Conservation (phyloP, 2,797 vertebrate species). For the Chelmon rostratus region DNA sequence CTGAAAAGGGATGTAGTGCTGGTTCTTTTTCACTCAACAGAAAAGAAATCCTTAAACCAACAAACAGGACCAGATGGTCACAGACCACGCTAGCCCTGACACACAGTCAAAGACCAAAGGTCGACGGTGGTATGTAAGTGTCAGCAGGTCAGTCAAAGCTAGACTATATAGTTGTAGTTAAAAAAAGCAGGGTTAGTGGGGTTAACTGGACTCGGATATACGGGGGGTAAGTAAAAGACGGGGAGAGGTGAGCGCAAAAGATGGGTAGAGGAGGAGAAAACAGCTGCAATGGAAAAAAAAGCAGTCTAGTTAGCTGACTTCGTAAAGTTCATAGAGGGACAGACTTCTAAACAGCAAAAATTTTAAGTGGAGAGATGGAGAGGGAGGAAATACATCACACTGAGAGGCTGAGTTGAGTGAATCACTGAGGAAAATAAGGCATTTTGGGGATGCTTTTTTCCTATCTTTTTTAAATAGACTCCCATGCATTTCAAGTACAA, state of each 20-base stretch:
- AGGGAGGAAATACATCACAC: slow-evolving; percentile 38
- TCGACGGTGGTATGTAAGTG: slow-evolving; percentile 76
- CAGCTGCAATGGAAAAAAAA: neutral
- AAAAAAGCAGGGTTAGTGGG: slow-evolving; percentile 52
- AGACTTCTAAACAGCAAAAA: slow-evolving; percentile 27
- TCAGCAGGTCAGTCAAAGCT: slow-evolving; percentile 65
- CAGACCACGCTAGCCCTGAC: slow-evolving; percentile 50
- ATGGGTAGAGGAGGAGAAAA: slow-evolving; percentile 16
- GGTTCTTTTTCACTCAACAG: slow-evolving; percentile 34
- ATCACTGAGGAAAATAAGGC: slow-evolving; percentile 28
- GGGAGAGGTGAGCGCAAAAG: neutral
- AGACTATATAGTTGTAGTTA: slow-evolving; percentile 41
- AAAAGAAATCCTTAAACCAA: slow-evolving; percentile 52
- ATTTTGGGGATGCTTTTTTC: slow-evolving; percentile 37
- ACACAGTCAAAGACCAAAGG: slow-evolving; percentile 64
- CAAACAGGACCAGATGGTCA: slow-evolving; percentile 56
- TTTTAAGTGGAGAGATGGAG: slow-evolving; percentile 40
- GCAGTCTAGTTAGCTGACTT: neutral
- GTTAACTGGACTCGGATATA: slow-evolving; percentile 51
- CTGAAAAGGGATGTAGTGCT: slow-evolving; percentile 13
- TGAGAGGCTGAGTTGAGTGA: slow-evolving; percentile 28
- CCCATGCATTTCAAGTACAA: slow-evolving; percentile 21
- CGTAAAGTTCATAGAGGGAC: slow-evolving; percentile 14
- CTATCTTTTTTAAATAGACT: slow-evolving; percentile 13
- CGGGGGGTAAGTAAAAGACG: neutral